A percentile compares a stretch with the other conserved stretches of the same genome.
phyloP scores from a whole-genome alignment of 2,113 vertebrate genomes.

The Cinclus cinclus region DNA sequence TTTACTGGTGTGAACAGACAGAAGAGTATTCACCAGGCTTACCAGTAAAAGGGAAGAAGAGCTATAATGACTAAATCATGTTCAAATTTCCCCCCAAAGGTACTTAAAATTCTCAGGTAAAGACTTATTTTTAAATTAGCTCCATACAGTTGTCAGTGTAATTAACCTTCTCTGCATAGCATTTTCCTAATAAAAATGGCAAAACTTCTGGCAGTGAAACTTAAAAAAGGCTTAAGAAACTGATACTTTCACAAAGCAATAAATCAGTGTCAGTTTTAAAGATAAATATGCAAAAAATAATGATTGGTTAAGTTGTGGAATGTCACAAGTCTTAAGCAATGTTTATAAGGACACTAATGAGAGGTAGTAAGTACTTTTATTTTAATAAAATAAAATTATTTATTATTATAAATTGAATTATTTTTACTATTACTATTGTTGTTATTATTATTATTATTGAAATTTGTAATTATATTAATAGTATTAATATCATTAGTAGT shows the following conservation, averaged over 20 bases:
- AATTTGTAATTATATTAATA: neutral
- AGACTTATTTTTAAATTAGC: neutral
- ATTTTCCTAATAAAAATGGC: neutral
- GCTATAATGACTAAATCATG: neutral
- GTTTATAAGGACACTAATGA: neutral
- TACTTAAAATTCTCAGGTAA: neutral
- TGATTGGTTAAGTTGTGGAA: neutral
- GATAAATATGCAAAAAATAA: neutral
- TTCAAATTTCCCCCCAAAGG: neutral
- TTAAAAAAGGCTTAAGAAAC: neutral
- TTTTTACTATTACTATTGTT: neutral
- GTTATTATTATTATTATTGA: neutral
- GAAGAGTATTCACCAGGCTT: neutral
- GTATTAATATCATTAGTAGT: neutral
- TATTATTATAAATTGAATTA: too few relatives aligned
- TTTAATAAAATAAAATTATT: too few relatives aligned
- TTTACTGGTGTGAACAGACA: neutral
- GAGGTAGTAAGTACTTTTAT: neutral
- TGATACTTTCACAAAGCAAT: neutral
- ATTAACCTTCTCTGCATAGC: neutral
- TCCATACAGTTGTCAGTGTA: neutral
- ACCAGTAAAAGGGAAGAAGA: neutral
- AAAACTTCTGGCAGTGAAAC: neutral
- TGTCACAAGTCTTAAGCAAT: neutral
- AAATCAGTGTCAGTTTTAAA: neutral